A percentile compares a stretch with the other conserved stretches of the same genome.
phyloP scores from a whole-genome alignment of 2,113 vertebrate species.

The Tachysurus fulvidraco region DNA sequence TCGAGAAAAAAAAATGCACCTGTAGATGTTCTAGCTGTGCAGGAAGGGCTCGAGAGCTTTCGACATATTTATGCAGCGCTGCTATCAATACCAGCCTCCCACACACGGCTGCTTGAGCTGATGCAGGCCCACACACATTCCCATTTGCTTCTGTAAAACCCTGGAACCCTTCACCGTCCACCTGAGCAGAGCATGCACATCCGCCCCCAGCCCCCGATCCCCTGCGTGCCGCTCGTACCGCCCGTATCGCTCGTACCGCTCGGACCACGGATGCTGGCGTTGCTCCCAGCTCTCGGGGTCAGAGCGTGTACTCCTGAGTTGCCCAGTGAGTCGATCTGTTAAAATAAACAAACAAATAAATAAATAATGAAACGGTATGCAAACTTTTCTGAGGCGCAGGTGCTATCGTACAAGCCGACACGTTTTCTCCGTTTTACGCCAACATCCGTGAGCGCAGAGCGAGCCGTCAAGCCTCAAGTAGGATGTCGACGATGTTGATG shows the following conservation, averaged over 20 bases:
- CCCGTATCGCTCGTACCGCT: not conserved
- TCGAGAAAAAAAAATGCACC: not conserved
- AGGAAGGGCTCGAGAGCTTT: constrained; percentile 41
- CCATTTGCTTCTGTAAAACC: constrained; percentile 37
- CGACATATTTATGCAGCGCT: constrained; percentile 44
- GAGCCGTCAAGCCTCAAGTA: constrained; percentile 24
- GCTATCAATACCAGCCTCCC: constrained; percentile 53
- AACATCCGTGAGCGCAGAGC: not conserved
- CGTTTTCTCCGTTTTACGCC: not conserved
- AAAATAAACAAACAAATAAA: not conserved
- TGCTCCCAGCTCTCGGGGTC: not conserved
- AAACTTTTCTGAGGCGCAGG: not conserved
- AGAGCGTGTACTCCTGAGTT: not conserved
- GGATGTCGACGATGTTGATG: constrained; percentile 35
- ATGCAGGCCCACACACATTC: constrained; percentile 37
- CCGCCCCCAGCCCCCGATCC: constrained; percentile 13
- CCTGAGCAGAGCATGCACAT: constrained; percentile 46
- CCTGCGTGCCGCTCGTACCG: constrained; percentile 2
- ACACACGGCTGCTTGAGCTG: constrained; percentile 41
- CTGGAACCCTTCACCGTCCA: constrained; percentile 39
- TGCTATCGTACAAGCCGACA: not conserved
- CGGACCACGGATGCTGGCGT: not conserved
- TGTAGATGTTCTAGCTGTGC: constrained; percentile 23
- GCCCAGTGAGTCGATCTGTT: not conserved
- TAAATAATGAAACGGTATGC: not conserved